phyloP scores from a whole-genome alignment of 2,797 vertebrate species.

The Dryobates pubescens region DNA sequence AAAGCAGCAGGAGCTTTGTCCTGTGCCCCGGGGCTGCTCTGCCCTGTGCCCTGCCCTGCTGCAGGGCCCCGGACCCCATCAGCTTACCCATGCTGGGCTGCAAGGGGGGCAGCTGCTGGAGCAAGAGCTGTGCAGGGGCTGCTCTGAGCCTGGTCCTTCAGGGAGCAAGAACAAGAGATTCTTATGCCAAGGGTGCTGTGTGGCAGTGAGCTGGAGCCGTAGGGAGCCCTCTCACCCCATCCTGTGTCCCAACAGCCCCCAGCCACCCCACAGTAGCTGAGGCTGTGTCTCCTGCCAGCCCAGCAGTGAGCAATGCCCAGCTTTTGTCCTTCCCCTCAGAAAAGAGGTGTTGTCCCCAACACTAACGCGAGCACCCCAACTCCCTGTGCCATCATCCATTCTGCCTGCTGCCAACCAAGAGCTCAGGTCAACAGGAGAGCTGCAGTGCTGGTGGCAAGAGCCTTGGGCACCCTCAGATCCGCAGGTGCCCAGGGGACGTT shows the following conservation, averaged over 20 bases:
- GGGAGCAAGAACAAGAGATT: neutral
- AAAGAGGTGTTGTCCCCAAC: neutral
- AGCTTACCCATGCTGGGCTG: neutral
- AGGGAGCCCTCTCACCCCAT: neutral
- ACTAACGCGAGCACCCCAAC: accelerated
- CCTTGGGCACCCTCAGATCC: neutral
- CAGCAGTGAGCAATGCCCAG: accelerated
- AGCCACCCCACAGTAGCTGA: too few relatives aligned
- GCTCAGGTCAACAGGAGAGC: neutral
- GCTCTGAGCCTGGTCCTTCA: neutral
- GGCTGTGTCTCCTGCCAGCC: accelerated
- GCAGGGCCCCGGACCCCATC: neutral
- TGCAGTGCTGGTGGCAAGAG: accelerated
- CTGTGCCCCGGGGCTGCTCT: neutral
- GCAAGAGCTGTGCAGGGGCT: neutral
- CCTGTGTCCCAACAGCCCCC: neutral
- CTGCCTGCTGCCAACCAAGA: accelerated
- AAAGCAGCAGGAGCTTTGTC: too few relatives aligned
- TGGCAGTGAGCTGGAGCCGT: neutral
- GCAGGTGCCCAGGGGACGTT: too few relatives aligned
- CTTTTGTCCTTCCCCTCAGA: accelerated
- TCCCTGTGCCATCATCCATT: neutral
- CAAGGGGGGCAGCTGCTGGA: neutral
- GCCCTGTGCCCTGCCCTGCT: neutral
- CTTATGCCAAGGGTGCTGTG: neutral